These are phyloP conservation scores for Cheilosia vulpina DNA, from an alignment of 2,888 invertebrate species.

Conservation along the genomic window DNA sequence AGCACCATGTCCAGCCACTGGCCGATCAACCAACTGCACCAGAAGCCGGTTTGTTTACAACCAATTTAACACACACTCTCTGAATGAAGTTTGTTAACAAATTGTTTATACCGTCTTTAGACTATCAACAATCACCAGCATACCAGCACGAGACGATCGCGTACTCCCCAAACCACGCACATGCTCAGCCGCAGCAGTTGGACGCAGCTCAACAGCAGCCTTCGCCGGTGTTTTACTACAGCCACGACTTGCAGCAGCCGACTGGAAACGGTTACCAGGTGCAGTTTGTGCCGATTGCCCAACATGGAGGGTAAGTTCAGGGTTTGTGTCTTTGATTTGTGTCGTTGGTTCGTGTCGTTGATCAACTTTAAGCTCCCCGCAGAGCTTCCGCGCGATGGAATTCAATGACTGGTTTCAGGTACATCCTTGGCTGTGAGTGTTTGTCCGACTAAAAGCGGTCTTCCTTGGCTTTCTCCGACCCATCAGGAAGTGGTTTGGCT, in stretches of 20 bases:
- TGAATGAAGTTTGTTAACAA: slow-evolving; percentile 5
- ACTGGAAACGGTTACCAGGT: slow-evolving; percentile 47
- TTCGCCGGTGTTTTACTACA: slow-evolving; percentile 75
- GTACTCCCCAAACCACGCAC: slow-evolving; percentile 31
- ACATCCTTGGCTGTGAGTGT: neutral
- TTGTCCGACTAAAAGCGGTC: slow-evolving; percentile 39
- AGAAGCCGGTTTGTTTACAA: slow-evolving; percentile 69
- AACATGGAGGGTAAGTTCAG: slow-evolving; percentile 45
- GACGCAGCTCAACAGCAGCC: slow-evolving; percentile 73
- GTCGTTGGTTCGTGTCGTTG: slow-evolving; percentile 29
- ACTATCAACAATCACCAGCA: slow-evolving; percentile 58
- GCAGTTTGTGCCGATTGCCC: slow-evolving; percentile 59
- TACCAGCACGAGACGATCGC: slow-evolving; percentile 53
- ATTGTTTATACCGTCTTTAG: slow-evolving; percentile 49
- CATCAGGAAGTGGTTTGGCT: slow-evolving; percentile 55
- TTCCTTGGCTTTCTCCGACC: slow-evolving; percentile 70
- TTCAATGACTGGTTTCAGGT: too few relatives aligned
- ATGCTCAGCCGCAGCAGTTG: slow-evolving; percentile 63
- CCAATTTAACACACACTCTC: slow-evolving; percentile 8
- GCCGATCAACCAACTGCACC: slow-evolving; percentile 64
- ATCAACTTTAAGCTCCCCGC: slow-evolving; percentile 15
- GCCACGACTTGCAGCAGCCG: slow-evolving; percentile 73
- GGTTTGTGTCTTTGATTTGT: slow-evolving; percentile 11
- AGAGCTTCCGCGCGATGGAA: neutral
- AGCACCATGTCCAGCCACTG: slow-evolving; percentile 62